Conservation (phyloP, 1,140 invertebrate species). For the Copidosoma floridanum region DNA sequence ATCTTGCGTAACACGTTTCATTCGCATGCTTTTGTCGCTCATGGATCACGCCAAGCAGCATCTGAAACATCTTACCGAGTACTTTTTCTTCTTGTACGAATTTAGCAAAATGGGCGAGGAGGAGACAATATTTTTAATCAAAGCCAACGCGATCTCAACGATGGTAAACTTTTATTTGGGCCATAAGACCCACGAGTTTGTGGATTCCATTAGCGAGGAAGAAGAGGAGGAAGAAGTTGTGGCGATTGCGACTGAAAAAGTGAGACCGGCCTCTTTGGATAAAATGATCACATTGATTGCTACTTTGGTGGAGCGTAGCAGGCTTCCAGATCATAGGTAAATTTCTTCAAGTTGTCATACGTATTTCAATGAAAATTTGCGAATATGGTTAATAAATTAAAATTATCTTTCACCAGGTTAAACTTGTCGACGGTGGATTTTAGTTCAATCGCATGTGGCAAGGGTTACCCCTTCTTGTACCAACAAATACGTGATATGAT, state of each 20-base stretch:
- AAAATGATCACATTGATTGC: slow-evolving; percentile 93
- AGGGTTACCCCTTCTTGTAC: slow-evolving; percentile 90
- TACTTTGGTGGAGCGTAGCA: slow-evolving; percentile 81
- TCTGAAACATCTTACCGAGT: slow-evolving; percentile 85
- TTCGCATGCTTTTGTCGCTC: slow-evolving; percentile 84
- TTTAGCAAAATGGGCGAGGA: slow-evolving; percentile 94
- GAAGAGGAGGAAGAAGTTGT: slow-evolving; percentile 79
- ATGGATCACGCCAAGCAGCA: slow-evolving; percentile 87
- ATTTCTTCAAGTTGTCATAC: neutral
- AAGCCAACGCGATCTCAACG: slow-evolving; percentile 82
- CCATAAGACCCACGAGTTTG: slow-evolving; percentile 69
- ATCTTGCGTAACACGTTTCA: slow-evolving; percentile 89
- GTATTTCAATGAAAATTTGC: neutral
- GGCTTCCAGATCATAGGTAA: slow-evolving; percentile 63
- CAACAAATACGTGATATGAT: slow-evolving; percentile 92
- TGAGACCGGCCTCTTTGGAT: slow-evolving; percentile 85
- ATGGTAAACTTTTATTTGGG: slow-evolving; percentile 91
- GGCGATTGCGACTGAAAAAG: slow-evolving; percentile 70
- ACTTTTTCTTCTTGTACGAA: slow-evolving; percentile 87
- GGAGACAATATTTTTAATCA: slow-evolving; percentile 82
- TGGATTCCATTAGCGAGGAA: slow-evolving; percentile 71
- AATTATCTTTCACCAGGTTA: slow-evolving; percentile 53
- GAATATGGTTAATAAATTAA: too few species aligned
- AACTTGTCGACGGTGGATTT: slow-evolving; percentile 78
- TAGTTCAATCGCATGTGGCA: slow-evolving; percentile 79